Evolutionary conservation across 2,797 vertebrate genomes (phyloP).

Genomic region (Hoplostethus mediterraneus): DNA sequence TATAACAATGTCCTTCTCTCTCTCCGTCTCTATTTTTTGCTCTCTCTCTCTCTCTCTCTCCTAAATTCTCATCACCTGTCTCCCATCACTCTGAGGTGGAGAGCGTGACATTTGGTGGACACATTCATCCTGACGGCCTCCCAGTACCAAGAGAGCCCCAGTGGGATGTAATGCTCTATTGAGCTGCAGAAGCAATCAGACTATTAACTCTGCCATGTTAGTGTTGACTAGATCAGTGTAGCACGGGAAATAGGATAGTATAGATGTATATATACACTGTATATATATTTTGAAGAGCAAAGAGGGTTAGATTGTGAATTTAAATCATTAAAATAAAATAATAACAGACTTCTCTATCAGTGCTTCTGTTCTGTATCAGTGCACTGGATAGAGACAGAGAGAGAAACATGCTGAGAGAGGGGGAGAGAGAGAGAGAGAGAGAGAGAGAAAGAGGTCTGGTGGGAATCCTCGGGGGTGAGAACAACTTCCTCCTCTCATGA

Average conservation of each 20-base stretch:
- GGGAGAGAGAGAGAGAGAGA: no score
- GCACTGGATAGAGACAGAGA: constrained; percentile 54
- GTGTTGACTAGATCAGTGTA: no score
- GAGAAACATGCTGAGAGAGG: constrained; percentile 48
- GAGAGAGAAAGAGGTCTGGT: constrained; percentile 44
- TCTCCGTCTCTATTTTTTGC: neutral
- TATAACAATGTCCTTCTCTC: neutral
- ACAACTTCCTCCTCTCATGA: constrained; percentile 60
- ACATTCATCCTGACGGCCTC: neutral
- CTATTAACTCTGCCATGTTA: no score
- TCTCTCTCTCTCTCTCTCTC: neutral
- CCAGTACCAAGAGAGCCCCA: neutral
- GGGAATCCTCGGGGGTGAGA: constrained; percentile 66
- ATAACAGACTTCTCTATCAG: constrained; percentile 49
- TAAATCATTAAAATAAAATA: constrained; percentile 35
- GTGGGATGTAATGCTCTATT: no score
- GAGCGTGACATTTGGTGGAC: neutral
- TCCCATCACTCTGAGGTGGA: constrained; percentile 25
- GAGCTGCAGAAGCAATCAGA: no score
- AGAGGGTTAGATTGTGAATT: constrained; percentile 19
- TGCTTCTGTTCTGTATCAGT: constrained; percentile 34
- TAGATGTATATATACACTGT: no score
- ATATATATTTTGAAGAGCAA: neutral
- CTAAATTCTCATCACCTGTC: constrained; percentile 12
- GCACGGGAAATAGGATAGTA: no score